A percentile compares a stretch with the other conserved stretches of the same genome.
Conservation (phyloP, 2,113 vertebrate species). For the Pimephales promelas region DNA sequence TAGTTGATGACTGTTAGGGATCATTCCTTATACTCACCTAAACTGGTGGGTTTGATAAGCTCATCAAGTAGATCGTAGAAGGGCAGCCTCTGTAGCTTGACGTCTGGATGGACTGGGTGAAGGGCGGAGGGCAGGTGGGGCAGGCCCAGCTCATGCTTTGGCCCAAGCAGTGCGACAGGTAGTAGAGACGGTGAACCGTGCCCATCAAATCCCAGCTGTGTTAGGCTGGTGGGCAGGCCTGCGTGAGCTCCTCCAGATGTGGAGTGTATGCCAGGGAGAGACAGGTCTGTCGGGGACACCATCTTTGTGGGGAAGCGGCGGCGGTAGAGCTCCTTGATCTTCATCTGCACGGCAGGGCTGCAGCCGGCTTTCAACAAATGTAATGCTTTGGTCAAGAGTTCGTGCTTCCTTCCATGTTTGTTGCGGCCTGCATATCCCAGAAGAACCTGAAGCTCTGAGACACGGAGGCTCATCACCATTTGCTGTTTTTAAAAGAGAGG, state of each 20-base stretch:
- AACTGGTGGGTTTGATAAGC: constrained; percentile 97
- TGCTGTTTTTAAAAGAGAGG: constrained; percentile 78
- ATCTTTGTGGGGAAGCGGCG: constrained; percentile 97
- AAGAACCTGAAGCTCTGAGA: constrained; percentile 98
- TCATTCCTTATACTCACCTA: constrained; percentile 80
- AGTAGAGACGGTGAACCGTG: constrained; percentile 91
- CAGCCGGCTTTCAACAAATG: constrained; percentile 97
- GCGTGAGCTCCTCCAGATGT: constrained; percentile 65
- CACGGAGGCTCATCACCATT: constrained; percentile 99
- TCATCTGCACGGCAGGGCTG: constrained; percentile 98
- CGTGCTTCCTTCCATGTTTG: constrained; percentile 99
- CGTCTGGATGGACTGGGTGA: constrained; percentile 97
- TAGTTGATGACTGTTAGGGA: not conserved
- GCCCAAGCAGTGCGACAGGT: constrained; percentile 93
- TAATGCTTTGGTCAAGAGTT: constrained; percentile 98
- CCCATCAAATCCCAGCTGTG: constrained; percentile 88
- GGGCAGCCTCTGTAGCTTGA: constrained; percentile 97
- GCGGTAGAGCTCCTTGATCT: constrained; percentile 99
- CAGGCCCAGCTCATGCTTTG: constrained; percentile 97
- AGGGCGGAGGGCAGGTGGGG: constrained; percentile 92
- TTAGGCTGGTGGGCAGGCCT: constrained; percentile 85
- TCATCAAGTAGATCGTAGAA: constrained; percentile 98
- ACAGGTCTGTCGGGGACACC: constrained; percentile 92
- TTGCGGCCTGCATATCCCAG: constrained; percentile 98
- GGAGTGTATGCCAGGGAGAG: constrained; percentile 87